Evolutionary conservation across 2,888 invertebrate species (phyloP).

Genomic region (Periphyllus acericola): DNA sequence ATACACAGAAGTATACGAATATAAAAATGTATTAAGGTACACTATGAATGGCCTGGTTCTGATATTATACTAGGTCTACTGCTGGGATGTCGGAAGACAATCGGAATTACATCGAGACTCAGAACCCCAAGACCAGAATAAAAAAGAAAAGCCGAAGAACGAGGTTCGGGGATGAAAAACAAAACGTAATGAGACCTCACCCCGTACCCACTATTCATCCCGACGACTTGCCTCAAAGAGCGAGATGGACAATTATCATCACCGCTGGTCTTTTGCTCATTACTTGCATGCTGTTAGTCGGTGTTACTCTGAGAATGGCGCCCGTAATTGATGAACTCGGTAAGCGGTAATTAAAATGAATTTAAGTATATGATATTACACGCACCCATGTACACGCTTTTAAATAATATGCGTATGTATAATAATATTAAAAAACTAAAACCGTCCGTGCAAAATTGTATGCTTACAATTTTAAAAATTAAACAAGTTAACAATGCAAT

Average conservation of each 20-base stretch:
- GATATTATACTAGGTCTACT: constrained; percentile 59
- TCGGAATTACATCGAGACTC: constrained; percentile 12
- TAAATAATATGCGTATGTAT: no score
- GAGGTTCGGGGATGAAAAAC: constrained; percentile 25
- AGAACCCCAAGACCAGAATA: background rate
- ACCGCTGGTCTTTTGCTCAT: constrained; percentile 88
- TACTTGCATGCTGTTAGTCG: constrained; percentile 89
- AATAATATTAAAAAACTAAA: no score
- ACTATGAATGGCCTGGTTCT: no score
- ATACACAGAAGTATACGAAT: no score
- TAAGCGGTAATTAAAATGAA: constrained; percentile 69
- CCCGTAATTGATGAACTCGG: constrained; percentile 96
- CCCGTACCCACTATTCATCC: constrained; percentile 70
- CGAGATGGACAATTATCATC: constrained; percentile 90
- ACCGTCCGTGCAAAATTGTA: no score
- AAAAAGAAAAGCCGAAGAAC: constrained; percentile 64
- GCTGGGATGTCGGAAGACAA: constrained; percentile 51
- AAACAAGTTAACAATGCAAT: no score
- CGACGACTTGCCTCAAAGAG: constrained; percentile 84
- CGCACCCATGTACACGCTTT: no score
- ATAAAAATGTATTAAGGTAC: no score
- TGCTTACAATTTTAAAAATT: no score
- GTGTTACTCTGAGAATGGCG: constrained; percentile 91
- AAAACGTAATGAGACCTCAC: constrained; percentile 27
- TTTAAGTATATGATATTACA: no score